Conservation (phyloP, 2,113 vertebrate species). For the Lophochroa leadbeateri region DNA sequence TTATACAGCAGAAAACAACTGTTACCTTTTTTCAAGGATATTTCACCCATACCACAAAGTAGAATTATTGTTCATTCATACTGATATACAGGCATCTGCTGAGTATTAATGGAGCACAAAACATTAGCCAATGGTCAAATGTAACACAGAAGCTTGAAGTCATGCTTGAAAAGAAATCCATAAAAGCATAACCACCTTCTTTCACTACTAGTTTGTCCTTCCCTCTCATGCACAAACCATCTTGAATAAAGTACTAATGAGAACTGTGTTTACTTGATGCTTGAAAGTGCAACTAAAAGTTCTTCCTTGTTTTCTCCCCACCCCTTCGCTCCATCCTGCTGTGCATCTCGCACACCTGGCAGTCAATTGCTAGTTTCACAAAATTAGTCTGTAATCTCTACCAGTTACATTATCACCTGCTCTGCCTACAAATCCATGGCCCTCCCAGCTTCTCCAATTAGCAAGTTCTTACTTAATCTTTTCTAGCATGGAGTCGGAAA, state of each 20-base stretch:
- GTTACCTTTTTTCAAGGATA: rapidly evolving
- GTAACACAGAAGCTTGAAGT: not conserved
- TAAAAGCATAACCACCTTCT: not conserved
- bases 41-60: not conserved
- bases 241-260: not conserved
- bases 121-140: not conserved
- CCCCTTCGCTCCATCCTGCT: not conserved
- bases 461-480: not conserved
- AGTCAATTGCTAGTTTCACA: not conserved
- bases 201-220: not conserved
- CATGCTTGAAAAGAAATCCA: not conserved
- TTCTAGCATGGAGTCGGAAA: not conserved
- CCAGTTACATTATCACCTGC: not conserved
- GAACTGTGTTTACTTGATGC: rapidly evolving
- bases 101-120: not conserved
- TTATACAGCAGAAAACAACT: not conserved
- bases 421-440: not conserved
- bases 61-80: not conserved
- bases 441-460: slow-evolving; percentile 1
- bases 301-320: not conserved
- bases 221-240: not conserved
- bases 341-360: not conserved
- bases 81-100: not conserved
- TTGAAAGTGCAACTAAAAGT: not conserved
- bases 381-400: not conserved